Percentiles rank a stretch among this genome's conserved stretches.
Conservation (phyloP, 1,140 invertebrate species). For the Archivesica marissinica region DNA sequence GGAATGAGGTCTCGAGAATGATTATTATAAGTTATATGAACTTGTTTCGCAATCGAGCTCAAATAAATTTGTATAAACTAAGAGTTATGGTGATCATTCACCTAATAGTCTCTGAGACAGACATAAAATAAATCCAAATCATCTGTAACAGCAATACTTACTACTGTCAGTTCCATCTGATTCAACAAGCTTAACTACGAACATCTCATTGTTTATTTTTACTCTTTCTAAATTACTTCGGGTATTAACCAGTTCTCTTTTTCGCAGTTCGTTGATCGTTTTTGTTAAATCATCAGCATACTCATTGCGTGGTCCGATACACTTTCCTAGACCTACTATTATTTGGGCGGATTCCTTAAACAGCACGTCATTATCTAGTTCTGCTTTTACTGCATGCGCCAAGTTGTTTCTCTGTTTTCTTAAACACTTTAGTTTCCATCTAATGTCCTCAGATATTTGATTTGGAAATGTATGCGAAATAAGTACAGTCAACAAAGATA, state of each 20-base stretch:
- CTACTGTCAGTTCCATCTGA: neutral
- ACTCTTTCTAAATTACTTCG: constrained; percentile 10
- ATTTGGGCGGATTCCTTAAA: neutral
- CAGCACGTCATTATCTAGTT: neutral
- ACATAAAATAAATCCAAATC: neutral
- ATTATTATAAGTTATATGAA: neutral
- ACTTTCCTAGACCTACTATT: neutral
- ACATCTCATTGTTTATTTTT: neutral
- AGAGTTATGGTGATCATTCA: no score
- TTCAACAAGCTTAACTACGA: constrained; percentile 12
- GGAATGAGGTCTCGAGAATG: neutral
- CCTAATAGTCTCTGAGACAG: neutral
- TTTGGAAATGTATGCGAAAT: constrained; percentile 1
- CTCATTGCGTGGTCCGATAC: neutral
- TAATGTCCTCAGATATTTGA: neutral
- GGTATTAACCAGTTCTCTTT: constrained; percentile 8
- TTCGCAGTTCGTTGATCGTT: neutral
- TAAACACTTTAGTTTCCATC: neutral
- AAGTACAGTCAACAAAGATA: constrained; percentile 3
- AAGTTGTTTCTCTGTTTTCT: neutral
- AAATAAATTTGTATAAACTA: no score
- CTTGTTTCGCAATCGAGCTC: neutral
- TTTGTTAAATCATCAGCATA: neutral
- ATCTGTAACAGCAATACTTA: neutral
- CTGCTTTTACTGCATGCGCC: neutral